A percentile compares a stretch with the other conserved stretches of the same genome.
These are phyloP conservation scores for Mionectes macconnelli DNA, from an alignment of 2,113 vertebrate species.

Conservation along the genomic window DNA sequence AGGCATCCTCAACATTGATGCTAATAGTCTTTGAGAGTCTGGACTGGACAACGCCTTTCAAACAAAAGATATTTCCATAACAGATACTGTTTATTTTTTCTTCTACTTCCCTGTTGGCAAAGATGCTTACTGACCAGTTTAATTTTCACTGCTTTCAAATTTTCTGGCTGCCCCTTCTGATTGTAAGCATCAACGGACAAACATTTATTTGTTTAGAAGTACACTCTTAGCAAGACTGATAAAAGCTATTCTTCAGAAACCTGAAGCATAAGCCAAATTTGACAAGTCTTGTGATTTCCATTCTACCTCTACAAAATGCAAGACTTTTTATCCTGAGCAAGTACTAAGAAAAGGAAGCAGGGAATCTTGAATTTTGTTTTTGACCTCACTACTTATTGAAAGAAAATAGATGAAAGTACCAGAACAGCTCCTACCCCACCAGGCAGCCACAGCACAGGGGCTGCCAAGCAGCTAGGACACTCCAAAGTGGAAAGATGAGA, in stretches of 20 bases:
- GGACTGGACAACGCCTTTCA: background rate
- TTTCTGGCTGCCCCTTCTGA: constrained; percentile 9
- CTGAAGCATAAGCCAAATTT: background rate
- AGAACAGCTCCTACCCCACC: background rate
- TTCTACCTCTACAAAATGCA: background rate
- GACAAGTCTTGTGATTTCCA: background rate
- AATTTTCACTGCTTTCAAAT: background rate
- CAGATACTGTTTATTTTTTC: constrained; percentile 22
- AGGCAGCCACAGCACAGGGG: background rate
- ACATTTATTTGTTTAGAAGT: constrained; percentile 31
- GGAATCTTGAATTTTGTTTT: background rate
- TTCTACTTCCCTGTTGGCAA: background rate
- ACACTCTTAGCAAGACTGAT: background rate
- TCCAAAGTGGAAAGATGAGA: background rate
- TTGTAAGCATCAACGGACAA: background rate
- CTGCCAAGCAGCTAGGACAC: background rate
- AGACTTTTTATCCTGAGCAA: background rate
- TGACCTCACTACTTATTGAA: background rate
- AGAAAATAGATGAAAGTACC: background rate
- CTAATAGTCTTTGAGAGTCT: background rate
- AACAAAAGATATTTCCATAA: constrained; percentile 15
- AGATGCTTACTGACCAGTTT: background rate
- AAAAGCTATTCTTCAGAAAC: constrained; percentile 23
- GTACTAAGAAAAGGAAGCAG: background rate
- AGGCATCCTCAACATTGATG: background rate